Base-by-base conservation (phyloP, 1,140 invertebrate genomes). In the Charaxes varanes region DNA sequence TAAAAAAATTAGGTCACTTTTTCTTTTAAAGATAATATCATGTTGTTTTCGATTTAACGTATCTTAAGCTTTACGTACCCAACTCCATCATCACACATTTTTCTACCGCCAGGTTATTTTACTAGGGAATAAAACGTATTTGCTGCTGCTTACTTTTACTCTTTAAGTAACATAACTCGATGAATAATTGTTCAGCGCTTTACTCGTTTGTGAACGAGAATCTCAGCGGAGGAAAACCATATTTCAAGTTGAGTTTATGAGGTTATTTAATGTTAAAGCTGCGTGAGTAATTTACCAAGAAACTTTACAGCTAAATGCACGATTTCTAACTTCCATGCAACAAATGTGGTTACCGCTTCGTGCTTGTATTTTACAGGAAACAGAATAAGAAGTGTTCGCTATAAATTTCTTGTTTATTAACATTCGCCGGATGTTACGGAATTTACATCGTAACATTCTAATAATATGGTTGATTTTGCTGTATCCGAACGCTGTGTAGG, bases 331-430 rank as follows among this genome's bases (percentile, higher is more conserved):
- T 14, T 26, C 27, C 27, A n/a, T 30, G 26, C 23, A 28, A 15
- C 23, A 7, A 34, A 51, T 27, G 35, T 32, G 18, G 32, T 36
- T 51, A 41, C 24, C 31, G 36, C 26, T 40, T 16, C 22, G 40
- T 47, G 38, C 35, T 47, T 18, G 36, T 47, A 47, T 43, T 56
- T 56, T 51, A 43, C 36, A 50, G 52, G 47, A 50, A 50, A 43
- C 51, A 43, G 44, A 40, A 46, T 40, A 46, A 46, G 31, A 40
- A 35, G 24, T 46, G 36, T 34, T 32, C 30, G 18, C 44, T 46
- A 46, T 46, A 46, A 46, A 40, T 41, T 35, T 40, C 30, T 36
- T 36, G 32, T 46, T 40, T 35, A 23, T 33, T 23, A 27, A 28
- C 30, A 35, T 40, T 21, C 16, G 27, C 28, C 1, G 2, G 6